These are phyloP conservation scores for Agrypnus murinus DNA, from an alignment of 2,888 invertebrate genomes.

Conservation along the genomic window DNA sequence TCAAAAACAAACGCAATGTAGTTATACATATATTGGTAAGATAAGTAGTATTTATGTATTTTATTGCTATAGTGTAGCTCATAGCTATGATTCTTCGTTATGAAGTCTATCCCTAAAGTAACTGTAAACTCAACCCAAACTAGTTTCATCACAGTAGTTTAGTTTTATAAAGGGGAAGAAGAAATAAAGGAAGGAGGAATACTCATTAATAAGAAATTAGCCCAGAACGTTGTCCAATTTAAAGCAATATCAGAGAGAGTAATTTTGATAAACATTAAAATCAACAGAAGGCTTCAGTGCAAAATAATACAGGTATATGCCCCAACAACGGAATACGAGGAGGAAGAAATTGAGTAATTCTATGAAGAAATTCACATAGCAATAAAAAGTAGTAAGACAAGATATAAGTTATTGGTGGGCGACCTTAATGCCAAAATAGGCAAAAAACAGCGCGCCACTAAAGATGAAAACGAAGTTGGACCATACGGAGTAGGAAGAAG, in stretches of 20 bases:
- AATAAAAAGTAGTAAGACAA: slow-evolving; percentile 11
- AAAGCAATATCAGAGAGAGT: slow-evolving; percentile 12
- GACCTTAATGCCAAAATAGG: no score
- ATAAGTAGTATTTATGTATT: no score
- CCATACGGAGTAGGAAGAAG: no score
- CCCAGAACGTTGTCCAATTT: neutral
- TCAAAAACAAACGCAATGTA: no score
- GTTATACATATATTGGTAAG: no score
- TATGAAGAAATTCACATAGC: neutral
- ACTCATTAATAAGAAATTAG: slow-evolving; percentile 2
- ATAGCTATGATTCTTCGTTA: no score
- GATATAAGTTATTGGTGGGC: slow-evolving; percentile 2
- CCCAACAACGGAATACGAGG: neutral
- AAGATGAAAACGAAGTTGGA: no score
- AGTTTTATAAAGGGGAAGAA: slow-evolving; percentile 1
- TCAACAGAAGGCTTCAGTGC: slow-evolving; percentile 9
- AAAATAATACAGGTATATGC: slow-evolving; percentile 21
- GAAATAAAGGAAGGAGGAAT: slow-evolving; percentile 4
- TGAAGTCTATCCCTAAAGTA: no score
- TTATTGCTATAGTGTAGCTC: no score
- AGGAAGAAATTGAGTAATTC: neutral
- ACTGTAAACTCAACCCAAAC: no score
- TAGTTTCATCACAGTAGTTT: no score
- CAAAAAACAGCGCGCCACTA: neutral
- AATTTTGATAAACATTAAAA: slow-evolving; percentile 5